Evolutionary conservation across 2,797 vertebrate genomes (phyloP).

Genomic region (Myripristis murdjan): DNA sequence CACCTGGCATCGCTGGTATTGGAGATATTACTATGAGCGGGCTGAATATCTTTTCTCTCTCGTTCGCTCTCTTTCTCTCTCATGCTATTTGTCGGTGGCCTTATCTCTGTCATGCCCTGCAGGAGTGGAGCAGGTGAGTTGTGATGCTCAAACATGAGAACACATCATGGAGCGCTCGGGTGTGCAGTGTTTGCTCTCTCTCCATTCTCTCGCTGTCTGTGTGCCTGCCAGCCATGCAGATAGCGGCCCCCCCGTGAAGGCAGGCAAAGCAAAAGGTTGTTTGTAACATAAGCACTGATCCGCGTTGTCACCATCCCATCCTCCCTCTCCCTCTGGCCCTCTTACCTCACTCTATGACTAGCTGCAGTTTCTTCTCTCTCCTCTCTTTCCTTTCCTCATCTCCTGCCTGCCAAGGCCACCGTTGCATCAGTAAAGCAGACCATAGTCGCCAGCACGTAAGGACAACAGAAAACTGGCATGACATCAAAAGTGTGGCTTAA

Average conservation of each 20-base stretch:
- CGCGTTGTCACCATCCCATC: constrained; percentile 25
- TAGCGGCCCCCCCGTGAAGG: constrained; percentile 52
- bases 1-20: constrained; percentile 51
- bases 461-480: neutral
- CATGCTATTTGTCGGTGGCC: constrained; percentile 18
- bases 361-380: constrained; percentile 15
- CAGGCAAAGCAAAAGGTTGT: constrained; percentile 63
- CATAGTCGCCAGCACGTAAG: neutral
- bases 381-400: neutral
- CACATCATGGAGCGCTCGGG: constrained; percentile 31
- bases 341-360: constrained; percentile 4
- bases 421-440: constrained; percentile 24
- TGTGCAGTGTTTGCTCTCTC: constrained; percentile 68
- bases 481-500: neutral
- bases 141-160: constrained; percentile 58
- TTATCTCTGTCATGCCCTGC: constrained; percentile 53
- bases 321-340: constrained; percentile 23
- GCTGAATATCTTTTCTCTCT: neutral
- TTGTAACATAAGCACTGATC: constrained; percentile 68
- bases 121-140: constrained; percentile 64
- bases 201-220: constrained; percentile 8
- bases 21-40: constrained; percentile 55
- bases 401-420: constrained; percentile 20
- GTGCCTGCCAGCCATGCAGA: constrained; percentile 66
- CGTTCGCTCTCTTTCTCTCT: constrained; percentile 8